Evolutionary conservation across 2,113 vertebrate genomes (phyloP), one percentile per base, ranked within the genome.

Genomic region (Paramormyrops kingsleyae): DNA sequence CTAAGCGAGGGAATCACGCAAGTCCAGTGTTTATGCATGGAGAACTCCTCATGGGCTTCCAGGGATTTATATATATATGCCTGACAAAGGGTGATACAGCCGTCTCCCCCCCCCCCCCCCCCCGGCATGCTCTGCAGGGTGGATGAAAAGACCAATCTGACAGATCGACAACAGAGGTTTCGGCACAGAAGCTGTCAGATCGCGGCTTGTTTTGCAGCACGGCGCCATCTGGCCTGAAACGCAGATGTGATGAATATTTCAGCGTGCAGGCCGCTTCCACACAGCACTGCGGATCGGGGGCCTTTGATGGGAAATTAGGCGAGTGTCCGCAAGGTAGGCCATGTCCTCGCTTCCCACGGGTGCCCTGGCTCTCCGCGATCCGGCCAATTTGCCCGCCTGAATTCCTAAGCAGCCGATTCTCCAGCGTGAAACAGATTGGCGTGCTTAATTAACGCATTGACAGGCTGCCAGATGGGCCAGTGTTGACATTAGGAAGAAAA

Each of bases 281-380:
- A n/a, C 66, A 46, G 50, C 74, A 24, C 39, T 35, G 44, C 74
- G 35, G 88, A 13, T 49, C 21, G 31, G 31, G 35, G 17, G 35
- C 35, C 83, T 90, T 86, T 86, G 80, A 90, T 90, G 83, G 56
- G 83, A 21, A 87, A 70, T 87, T 90, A 87, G 56, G 53, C 39
- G 5, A n/a, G 66, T 19, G 42, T 47, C 85, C 83, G 27, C 39
- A 44, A 87, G 83, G 89, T 70, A 62, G 59, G 42, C 89, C 35
- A 2, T 1, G 35, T 42, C 35, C 83, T n/a, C 8, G 12, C 15
- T 52, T 50, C 50, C 42, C 56, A 44, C 21, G 10, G 53, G 83
- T 31, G 17, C 80, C 39, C 4, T 2, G 50, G 56, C 6, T 27
- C 56, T 87, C 59, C 42, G 53, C 27, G 4, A 24, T 9, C 56